Conservation (phyloP, 2,797 vertebrate genomes). For the Phataginus tetradactyla region DNA sequence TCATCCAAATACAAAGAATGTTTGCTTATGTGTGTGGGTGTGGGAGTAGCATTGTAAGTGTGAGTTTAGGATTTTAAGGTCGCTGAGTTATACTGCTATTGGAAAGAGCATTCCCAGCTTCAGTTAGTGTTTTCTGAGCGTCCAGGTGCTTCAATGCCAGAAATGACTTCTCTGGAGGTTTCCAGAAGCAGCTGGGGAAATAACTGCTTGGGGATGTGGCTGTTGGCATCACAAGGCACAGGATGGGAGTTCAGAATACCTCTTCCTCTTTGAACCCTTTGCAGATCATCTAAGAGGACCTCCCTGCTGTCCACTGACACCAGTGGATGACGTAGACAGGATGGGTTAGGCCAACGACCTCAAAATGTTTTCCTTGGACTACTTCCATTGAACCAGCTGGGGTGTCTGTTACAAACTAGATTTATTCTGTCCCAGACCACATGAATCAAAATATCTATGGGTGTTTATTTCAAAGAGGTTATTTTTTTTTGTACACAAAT, state of each 20-base stretch:
- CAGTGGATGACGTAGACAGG: background rate
- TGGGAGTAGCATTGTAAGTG: background rate
- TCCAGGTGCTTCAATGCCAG: background rate
- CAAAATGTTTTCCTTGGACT: background rate
- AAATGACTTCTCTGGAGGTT: background rate
- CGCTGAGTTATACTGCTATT: background rate
- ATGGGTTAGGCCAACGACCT: background rate
- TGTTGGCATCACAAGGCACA: background rate
- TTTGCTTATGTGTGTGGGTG: background rate
- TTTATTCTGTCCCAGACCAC: slow-evolving; percentile 1
- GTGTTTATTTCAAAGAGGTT: background rate
- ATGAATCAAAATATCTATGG: background rate
- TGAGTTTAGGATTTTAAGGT: background rate
- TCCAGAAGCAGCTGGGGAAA: background rate
- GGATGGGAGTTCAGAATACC: background rate
- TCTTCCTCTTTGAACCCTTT: background rate
- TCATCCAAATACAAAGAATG: background rate
- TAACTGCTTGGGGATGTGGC: background rate
- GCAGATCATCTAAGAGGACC: background rate
- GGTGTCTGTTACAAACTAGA: background rate
- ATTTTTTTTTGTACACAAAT: background rate
- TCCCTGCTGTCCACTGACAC: background rate
- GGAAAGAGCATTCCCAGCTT: background rate
- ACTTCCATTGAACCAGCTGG: background rate
- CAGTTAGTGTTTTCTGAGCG: background rate